Evolutionary conservation across 1,140 invertebrate species (phyloP).

Genomic region (Carposina sasakii): DNA sequence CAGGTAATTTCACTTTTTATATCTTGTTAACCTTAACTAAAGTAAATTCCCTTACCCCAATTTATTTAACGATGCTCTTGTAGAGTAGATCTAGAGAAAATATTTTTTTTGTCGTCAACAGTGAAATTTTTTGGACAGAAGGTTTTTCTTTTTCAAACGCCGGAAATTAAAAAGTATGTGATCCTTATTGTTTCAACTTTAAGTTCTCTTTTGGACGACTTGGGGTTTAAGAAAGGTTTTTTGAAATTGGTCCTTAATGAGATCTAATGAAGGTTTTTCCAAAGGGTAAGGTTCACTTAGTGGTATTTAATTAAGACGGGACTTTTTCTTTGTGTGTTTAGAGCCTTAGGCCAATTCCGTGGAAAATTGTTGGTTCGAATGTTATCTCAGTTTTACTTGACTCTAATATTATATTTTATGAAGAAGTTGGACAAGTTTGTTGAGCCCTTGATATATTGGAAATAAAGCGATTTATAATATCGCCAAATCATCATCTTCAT

Average conservation of each 20-base stretch:
- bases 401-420: no score
- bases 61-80: constrained; percentile 33
- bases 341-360: no score
- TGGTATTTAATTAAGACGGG: constrained; percentile 35
- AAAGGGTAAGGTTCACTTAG: constrained; percentile 34
- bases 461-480: no score
- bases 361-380: no score
- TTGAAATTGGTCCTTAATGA: constrained; percentile 25
- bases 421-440: no score
- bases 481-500: no score
- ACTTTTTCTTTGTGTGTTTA: constrained; percentile 16
- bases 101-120: constrained; percentile 30
- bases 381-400: no score
- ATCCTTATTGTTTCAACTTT: constrained; percentile 6
- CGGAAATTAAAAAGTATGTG: constrained; percentile 17
- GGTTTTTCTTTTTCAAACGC: no score
- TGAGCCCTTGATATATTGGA: no score
- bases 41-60: constrained; percentile 33
- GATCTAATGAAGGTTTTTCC: constrained; percentile 38
- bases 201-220: constrained; percentile 7
- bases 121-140: constrained; percentile 18
- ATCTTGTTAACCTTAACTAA: constrained; percentile 28
- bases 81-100: constrained; percentile 32
- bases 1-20: no score
- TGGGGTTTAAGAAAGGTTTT: constrained; percentile 4